Conservation (phyloP, 1,140 invertebrate species). For the Drosophila bocki region DNA sequence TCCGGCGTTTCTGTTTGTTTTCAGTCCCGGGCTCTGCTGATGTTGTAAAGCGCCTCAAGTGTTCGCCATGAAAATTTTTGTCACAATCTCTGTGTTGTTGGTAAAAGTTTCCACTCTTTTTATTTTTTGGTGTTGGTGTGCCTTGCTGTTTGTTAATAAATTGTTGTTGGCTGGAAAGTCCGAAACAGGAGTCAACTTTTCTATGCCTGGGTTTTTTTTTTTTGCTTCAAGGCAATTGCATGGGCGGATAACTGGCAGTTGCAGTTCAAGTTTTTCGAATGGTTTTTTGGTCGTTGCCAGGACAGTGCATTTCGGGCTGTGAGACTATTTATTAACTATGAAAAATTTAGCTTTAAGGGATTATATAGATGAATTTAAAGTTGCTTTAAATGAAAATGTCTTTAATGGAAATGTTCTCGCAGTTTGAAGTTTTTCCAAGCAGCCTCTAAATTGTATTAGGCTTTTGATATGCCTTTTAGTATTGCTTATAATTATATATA, state of each 20-base stretch:
- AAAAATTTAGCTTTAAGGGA: slow-evolving; percentile 8
- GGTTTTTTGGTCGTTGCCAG: slow-evolving; percentile 1
- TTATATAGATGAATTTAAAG: too few species aligned
- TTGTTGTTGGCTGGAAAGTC: slow-evolving; percentile 36
- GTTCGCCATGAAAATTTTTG: slow-evolving; percentile 60
- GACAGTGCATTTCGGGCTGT: slow-evolving; percentile 1
- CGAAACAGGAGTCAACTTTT: slow-evolving; percentile 53
- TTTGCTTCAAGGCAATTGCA: slow-evolving; percentile 25
- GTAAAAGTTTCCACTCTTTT: slow-evolving; percentile 27
- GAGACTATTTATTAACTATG: background rate
- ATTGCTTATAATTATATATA: too few species aligned
- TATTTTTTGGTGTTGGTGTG: slow-evolving; percentile 6
- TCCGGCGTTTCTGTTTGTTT: slow-evolving; percentile 20
- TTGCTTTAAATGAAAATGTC: background rate
- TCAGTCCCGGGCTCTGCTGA: slow-evolving; percentile 22
- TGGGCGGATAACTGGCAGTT: slow-evolving; percentile 26
- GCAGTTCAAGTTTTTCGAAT: slow-evolving; percentile 30
- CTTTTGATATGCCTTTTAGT: background rate
- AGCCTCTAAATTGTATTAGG: background rate
- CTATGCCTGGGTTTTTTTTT: slow-evolving; percentile 11
- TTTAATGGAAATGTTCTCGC: background rate
- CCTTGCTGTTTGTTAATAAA: slow-evolving; percentile 37
- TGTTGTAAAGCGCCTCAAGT: slow-evolving; percentile 49
- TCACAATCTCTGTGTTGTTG: slow-evolving; percentile 53
- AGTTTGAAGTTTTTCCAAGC: background rate